These are phyloP conservation scores for Nycticryphes semicollaris DNA, from an alignment of 2,113 vertebrate genomes.

Conservation along the genomic window DNA sequence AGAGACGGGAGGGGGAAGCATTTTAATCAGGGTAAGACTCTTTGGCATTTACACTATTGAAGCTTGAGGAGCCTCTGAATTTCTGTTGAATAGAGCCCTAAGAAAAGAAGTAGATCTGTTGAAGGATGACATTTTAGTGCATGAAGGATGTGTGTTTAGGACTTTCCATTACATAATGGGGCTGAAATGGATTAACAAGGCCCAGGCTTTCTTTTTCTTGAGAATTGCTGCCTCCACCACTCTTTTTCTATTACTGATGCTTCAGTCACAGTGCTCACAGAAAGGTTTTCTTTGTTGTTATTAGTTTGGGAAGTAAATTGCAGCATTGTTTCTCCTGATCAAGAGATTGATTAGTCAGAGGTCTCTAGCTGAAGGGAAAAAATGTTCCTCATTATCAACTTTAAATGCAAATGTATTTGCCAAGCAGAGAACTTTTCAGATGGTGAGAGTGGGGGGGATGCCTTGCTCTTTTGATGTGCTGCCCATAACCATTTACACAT, in stretches of 20 bases:
- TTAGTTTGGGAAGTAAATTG: slow-evolving; percentile 65
- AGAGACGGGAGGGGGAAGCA: neutral
- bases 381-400: slow-evolving; percentile 61
- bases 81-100: slow-evolving; percentile 64
- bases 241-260: slow-evolving; percentile 68
- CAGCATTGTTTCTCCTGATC: slow-evolving; percentile 50
- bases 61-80: slow-evolving; percentile 54
- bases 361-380: slow-evolving; percentile 62
- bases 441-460: neutral
- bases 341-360: slow-evolving; percentile 66
- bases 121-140: slow-evolving; percentile 49
- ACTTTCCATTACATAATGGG: slow-evolving; percentile 71
- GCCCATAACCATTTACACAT: neutral
- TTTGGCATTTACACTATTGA: slow-evolving; percentile 45
- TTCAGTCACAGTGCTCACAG: slow-evolving; percentile 67
- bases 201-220: slow-evolving; percentile 68
- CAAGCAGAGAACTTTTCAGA: slow-evolving; percentile 23
- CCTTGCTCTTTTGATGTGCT: slow-evolving; percentile 32
- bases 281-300: slow-evolving; percentile 67
- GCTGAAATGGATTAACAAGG: slow-evolving; percentile 70
- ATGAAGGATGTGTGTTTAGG: slow-evolving; percentile 58
- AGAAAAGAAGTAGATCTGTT: slow-evolving; percentile 63
- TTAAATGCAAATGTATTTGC: slow-evolving; percentile 57
- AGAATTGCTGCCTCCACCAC: slow-evolving; percentile 65
- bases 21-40: slow-evolving; percentile 59